Conservation (phyloP, 2,888 invertebrate genomes). For the Elaeidobius kamerunicus region DNA sequence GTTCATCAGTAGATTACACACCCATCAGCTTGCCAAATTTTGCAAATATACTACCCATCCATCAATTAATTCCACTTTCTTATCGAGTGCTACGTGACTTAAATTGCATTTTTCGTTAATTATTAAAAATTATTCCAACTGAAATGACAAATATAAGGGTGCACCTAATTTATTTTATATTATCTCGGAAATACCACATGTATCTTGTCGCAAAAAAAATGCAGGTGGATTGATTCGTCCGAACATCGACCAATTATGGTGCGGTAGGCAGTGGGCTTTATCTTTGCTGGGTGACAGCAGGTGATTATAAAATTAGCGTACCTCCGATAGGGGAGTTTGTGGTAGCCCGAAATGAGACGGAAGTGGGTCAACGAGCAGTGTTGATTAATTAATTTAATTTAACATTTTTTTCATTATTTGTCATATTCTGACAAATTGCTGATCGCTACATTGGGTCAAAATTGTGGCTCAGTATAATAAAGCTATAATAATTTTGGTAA, state of each 20-base stretch:
- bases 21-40: no score
- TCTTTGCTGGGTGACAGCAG: slow-evolving; percentile 20
- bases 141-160: neutral
- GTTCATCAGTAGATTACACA: no score
- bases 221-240: slow-evolving; percentile 9
- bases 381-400: neutral
- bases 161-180: slow-evolving; percentile 5
- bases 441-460: no score
- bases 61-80: no score
- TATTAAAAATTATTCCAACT: neutral
- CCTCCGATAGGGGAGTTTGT: slow-evolving; percentile 1
- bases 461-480: no score
- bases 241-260: slow-evolving; percentile 7
- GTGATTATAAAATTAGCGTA: slow-evolving; percentile 15
- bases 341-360: neutral
- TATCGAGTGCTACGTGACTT: no score
- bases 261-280: slow-evolving; percentile 13
- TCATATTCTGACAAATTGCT: no score
- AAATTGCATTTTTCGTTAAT: slow-evolving; percentile 1
- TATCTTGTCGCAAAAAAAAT: slow-evolving; percentile 2
- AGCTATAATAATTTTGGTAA: no score
- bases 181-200: neutral
- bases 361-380: neutral
- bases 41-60: no score
- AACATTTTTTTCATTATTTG: no score